Evolutionary conservation across 2,888 invertebrate genomes (phyloP).

Genomic region (Corbicula japonica): DNA sequence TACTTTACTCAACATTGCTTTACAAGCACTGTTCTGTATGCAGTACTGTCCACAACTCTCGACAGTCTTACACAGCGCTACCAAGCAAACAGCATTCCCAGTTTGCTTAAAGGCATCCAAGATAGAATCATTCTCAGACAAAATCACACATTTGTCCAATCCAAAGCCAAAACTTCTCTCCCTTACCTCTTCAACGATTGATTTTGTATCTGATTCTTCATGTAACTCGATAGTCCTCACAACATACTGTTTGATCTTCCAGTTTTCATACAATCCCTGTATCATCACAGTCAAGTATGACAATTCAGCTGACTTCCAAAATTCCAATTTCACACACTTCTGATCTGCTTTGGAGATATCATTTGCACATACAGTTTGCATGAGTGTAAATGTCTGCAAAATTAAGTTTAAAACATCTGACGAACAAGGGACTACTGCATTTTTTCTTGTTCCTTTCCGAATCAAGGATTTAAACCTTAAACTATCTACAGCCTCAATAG

Average conservation of each 20-base stretch:
- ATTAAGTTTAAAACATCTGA: conserved; percentile 40
- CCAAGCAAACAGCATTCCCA: conserved; percentile 24
- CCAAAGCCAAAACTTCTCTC: background rate
- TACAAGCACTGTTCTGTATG: conserved; percentile 14
- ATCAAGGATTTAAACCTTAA: conserved; percentile 60
- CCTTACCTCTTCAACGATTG: conserved; percentile 3
- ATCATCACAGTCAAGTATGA: conserved; percentile 49
- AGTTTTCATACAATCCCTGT: conserved; percentile 47
- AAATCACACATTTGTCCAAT: conserved; percentile 33
- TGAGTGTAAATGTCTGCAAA: conserved; percentile 36
- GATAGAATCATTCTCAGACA: conserved; percentile 20
- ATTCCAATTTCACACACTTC: conserved; percentile 56
- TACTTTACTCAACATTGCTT: conserved; percentile 21
- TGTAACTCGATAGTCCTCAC: conserved; percentile 44
- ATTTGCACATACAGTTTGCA: background rate
- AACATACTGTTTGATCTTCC: conserved; percentile 49
- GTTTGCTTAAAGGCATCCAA: conserved; percentile 24
- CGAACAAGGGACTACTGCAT: conserved; percentile 35
- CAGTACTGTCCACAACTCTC: conserved; percentile 39
- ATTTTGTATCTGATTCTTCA: conserved; percentile 6
- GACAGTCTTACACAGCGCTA: conserved; percentile 50
- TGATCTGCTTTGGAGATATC: conserved; percentile 38
- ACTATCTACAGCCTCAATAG: conserved; percentile 52
- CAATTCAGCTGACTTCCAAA: conserved; percentile 58
- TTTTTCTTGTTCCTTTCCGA: conserved; percentile 36